Percentiles rank a stretch among this genome's conserved stretches.
Evolutionary conservation across 1,140 invertebrate species (phyloP).

Genomic region (Drosophila busckii): DNA sequence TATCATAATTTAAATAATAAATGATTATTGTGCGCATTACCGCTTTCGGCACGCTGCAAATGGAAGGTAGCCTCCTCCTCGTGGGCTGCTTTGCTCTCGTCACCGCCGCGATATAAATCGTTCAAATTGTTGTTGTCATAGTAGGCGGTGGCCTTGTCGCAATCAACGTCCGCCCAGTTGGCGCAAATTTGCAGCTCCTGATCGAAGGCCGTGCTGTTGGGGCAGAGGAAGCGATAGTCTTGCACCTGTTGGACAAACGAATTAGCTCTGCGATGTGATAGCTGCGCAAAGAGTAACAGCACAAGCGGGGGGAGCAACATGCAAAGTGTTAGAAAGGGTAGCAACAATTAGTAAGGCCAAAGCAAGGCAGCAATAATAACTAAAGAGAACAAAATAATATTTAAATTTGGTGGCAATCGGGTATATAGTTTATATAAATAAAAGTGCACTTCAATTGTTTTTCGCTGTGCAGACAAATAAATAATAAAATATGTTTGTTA

Average conservation of each 20-base stretch:
- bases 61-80: conserved; percentile 87
- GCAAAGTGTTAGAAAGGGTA: conserved; percentile 58
- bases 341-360: conserved; percentile 21
- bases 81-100: conserved; percentile 81
- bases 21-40: conserved; percentile 59
- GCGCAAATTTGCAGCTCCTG: conserved; percentile 95
- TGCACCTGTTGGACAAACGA: conserved; percentile 82
- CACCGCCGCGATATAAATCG: conserved; percentile 87
- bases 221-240: conserved; percentile 92
- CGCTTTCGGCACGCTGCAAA: conserved; percentile 87
- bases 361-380: conserved; percentile 14
- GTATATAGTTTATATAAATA: too few species aligned
- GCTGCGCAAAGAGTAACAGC: conserved; percentile 56
- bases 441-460: too few species aligned
- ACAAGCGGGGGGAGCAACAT: conserved; percentile 65
- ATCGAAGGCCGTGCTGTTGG: conserved; percentile 94
- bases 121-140: conserved; percentile 89
- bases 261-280: conserved; percentile 70
- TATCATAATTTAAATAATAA: background rate
- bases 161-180: conserved; percentile 93
- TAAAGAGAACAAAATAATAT: background rate
- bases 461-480: too few species aligned
- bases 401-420: too few species aligned
- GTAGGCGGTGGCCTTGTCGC: conserved; percentile 87
- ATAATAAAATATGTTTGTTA: too few species aligned